phyloP scores from a whole-genome alignment of 1,140 invertebrate genomes.

The Lordiphosa collinella region DNA sequence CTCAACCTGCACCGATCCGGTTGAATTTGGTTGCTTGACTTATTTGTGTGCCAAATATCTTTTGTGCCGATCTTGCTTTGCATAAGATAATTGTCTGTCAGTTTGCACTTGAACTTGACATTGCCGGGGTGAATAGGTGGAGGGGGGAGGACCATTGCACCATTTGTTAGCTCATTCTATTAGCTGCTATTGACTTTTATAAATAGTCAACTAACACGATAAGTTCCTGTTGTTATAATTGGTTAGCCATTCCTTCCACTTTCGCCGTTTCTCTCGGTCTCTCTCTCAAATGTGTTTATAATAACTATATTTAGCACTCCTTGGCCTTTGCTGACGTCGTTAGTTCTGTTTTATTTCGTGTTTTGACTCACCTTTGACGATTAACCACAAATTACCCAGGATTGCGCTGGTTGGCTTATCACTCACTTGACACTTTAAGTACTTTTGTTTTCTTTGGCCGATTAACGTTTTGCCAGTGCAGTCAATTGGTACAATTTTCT shows the following conservation, averaged over 20 bases:
- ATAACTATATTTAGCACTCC: conserved; percentile 48
- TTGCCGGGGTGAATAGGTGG: conserved; percentile 3
- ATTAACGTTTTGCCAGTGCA: conserved; percentile 59
- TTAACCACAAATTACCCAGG: conserved; percentile 78
- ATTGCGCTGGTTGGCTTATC: conserved; percentile 44
- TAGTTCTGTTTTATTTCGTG: too few species aligned
- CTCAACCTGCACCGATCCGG: conserved; percentile 40
- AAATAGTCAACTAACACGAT: too few species aligned
- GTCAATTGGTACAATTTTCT: conserved; percentile 67
- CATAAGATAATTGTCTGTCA: conserved; percentile 43
- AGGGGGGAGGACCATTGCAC: not conserved
- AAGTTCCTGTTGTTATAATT: too few species aligned
- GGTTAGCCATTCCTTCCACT: not conserved
- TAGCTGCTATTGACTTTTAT: too few species aligned
- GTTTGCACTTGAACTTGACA: conserved; percentile 58
- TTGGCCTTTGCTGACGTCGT: not conserved
- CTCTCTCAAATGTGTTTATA: conserved; percentile 43
- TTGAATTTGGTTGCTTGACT: conserved; percentile 54
- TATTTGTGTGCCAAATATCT: conserved; percentile 34
- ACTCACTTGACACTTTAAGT: conserved; percentile 17
- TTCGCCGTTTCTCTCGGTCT: not conserved
- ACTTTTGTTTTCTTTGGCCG: conserved; percentile 5
- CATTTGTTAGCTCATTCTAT: too few species aligned
- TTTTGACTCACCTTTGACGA: conserved; percentile 67
- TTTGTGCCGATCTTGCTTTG: conserved; percentile 1